phyloP scores from a whole-genome alignment of 2,113 vertebrate species.

The Probosciger aterrimus region DNA sequence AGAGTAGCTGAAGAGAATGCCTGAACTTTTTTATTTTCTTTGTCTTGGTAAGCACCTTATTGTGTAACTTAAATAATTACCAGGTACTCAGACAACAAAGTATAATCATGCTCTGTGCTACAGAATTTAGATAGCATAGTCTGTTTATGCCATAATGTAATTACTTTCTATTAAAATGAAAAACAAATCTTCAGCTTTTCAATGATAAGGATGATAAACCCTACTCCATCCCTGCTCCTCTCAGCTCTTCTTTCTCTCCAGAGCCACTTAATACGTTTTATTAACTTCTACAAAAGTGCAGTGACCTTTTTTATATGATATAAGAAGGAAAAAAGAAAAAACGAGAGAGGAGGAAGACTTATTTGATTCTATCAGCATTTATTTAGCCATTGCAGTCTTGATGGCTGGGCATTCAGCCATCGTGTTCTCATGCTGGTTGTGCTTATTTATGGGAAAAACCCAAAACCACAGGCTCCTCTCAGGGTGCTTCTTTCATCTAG shows the following conservation, averaged over 20 bases:
- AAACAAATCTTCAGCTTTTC: not conserved
- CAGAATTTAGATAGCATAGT: not conserved
- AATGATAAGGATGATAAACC: not conserved
- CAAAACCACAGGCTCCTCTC: not conserved
- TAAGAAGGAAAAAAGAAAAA: not conserved
- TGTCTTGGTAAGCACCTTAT: not conserved
- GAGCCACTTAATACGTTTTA: not conserved
- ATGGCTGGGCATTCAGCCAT: not conserved
- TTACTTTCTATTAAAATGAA: not conserved
- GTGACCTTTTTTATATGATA: not conserved
- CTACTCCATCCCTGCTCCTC: not conserved
- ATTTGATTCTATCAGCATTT: not conserved
- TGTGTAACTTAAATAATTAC: not conserved
- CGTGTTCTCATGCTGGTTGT: not conserved
- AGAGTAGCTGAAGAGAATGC: not conserved
- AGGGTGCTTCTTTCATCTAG: conserved; percentile 9
- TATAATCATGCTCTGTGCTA: not conserved
- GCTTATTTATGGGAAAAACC: not conserved
- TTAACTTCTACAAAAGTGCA: not conserved
- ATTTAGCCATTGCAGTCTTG: not conserved
- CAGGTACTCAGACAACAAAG: not conserved
- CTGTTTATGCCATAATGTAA: not conserved
- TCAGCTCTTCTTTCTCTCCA: not conserved
- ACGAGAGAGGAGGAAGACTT: not conserved
- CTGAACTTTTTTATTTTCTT: not conserved